Base-by-base conservation (phyloP, 2,113 vertebrate genomes). In the Todiramphus chloris region DNA sequence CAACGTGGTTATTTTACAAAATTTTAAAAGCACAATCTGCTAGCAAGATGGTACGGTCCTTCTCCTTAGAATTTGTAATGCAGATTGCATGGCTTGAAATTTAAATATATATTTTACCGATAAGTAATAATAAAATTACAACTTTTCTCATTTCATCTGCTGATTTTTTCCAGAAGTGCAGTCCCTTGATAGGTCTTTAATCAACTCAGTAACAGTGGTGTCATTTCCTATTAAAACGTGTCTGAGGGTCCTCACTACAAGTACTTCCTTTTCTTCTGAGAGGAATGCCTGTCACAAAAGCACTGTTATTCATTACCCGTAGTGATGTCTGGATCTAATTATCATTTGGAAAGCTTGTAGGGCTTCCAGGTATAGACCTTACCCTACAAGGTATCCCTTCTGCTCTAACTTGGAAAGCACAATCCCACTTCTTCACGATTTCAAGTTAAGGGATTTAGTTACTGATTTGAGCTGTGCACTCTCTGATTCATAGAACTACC, bases 151-250 rank as follows among this genome's bases (percentile, higher is more conserved):
- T 73, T 93, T 72, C 27, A 58, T 90, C 85, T 93, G 66, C 67
- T 85, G 77, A 87, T 79, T 91, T 87, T 73, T 70, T 93, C n/a
- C 55, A 94, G 66, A 92, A 97, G 31, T 62, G 58, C 48, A 95
- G 60, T 93, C 79, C 87, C 88, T 94, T 83, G 79, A 58, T 94
- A 68, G 72, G 35, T 81, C 95, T 94, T 95, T 97, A 95, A 96
- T 70, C 69, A 84, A 88, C 31, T 87, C 69, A 55, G 48, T 66
- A 94, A 67, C 81, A 51, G 33, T 63, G 76, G 94, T 96, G 79
- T 87, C 88, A 58, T 87, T 96, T 97, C 92, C 95, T 94, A 95
- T 92, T 97, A 97, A 96, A 96, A 97, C 86, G 68, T 89, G 73
- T 85, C 64, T 89, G 76, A 70, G 73, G 41, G 58, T 87, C 91